Evolutionary conservation across 2,797 vertebrate genomes (phyloP).

Genomic region (Natrix natrix): DNA sequence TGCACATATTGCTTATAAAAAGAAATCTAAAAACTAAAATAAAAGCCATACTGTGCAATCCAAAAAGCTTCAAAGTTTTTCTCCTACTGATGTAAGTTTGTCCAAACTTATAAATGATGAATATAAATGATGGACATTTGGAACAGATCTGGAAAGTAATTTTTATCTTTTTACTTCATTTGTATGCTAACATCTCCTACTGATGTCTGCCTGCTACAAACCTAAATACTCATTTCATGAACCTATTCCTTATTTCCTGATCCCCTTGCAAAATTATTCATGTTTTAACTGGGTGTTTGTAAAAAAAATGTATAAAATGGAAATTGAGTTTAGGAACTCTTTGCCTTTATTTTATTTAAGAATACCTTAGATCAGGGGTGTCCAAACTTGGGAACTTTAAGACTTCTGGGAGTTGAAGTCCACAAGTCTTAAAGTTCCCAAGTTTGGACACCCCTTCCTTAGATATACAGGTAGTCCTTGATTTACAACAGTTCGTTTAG

Average conservation of each 20-base stretch:
- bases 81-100: not conserved
- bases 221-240: not conserved
- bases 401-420: too few species aligned
- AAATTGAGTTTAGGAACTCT: slow-evolving; percentile 11
- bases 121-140: not conserved
- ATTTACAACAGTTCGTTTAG: too few species aligned
- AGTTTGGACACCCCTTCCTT: not conserved
- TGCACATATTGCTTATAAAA: not conserved
- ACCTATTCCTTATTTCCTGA: not conserved
- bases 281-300: slow-evolving; percentile 6
- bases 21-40: slow-evolving; percentile 20
- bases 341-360: slow-evolving; percentile 30
- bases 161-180: not conserved
- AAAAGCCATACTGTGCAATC: not conserved
- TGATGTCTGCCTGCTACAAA: not conserved
- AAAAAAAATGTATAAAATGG: not conserved
- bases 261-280: not conserved
- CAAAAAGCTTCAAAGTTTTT: not conserved
- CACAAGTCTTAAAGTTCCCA: too few species aligned
- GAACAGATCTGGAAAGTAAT: not conserved
- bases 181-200: not conserved
- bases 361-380: not conserved
- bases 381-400: too few species aligned
- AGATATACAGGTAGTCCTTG: not conserved
- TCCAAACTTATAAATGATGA: not conserved